Conservation (phyloP, 2,113 vertebrate species). For the Erpornis zantholeuca region DNA sequence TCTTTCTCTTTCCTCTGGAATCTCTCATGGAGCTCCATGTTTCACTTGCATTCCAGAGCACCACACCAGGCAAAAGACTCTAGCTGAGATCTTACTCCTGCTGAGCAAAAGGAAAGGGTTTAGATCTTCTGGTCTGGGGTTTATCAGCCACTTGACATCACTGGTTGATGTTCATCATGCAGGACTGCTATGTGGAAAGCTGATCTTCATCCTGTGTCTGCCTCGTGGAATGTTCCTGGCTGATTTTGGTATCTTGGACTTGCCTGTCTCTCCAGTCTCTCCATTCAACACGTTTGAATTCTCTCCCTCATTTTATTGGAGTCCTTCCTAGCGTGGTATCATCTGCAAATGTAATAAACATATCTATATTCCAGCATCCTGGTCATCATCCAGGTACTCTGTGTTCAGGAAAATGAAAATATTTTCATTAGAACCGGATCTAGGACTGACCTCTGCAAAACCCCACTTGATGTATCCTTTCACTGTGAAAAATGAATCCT, state of each 20-base stretch:
- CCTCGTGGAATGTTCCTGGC: not conserved
- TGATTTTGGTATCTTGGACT: not conserved
- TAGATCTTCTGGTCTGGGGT: not conserved
- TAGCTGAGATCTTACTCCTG: not conserved
- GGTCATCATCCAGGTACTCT: slow-evolving; percentile 27
- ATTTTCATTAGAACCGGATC: not conserved
- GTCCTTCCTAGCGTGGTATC: not conserved
- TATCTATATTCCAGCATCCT: slow-evolving; percentile 26
- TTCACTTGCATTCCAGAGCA: not conserved
- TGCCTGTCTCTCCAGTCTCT: not conserved
- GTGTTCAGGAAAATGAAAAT: slow-evolving; percentile 26
- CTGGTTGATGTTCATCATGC: not conserved
- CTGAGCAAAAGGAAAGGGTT: not conserved
- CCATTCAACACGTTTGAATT: not conserved
- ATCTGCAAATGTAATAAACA: slow-evolving; percentile 45
- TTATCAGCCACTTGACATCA: not conserved
- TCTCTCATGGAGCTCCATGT: not conserved
- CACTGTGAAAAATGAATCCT: slow-evolving; percentile 3
- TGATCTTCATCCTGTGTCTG: not conserved
- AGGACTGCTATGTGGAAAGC: not conserved
- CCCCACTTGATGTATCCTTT: not conserved
- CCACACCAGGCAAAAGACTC: not conserved
- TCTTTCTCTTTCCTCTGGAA: not conserved
- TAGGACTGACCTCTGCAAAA: slow-evolving; percentile 25
- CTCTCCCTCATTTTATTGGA: not conserved